Evolutionary conservation across 2,113 vertebrate genomes (phyloP).

Genomic region (Corythaeola cristata): DNA sequence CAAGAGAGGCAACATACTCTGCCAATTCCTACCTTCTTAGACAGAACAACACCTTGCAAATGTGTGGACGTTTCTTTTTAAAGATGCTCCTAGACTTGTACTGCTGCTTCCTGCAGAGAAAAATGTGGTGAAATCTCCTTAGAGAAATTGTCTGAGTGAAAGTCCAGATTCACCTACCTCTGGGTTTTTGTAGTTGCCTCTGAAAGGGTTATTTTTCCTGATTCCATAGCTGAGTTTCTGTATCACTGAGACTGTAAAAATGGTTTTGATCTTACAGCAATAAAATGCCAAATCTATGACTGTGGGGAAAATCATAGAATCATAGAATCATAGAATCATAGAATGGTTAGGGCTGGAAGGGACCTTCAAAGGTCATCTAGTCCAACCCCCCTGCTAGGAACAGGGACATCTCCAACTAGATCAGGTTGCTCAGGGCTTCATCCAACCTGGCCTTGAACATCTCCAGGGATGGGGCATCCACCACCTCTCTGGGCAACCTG

Average conservation of each 20-base stretch:
- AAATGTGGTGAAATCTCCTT: not conserved
- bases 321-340: no score
- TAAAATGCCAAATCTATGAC: not conserved
- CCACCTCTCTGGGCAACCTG: no score
- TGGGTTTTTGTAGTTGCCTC: not conserved
- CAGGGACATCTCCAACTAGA: no score
- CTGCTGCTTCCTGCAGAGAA: not conserved
- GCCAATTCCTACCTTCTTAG: not conserved
- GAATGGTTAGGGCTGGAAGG: no score
- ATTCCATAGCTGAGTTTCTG: not conserved
- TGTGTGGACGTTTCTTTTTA: not conserved
- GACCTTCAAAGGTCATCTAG: no score
- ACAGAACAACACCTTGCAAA: not conserved
- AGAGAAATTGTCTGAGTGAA: not conserved
- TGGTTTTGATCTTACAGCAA: not conserved
- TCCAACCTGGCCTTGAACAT: no score
- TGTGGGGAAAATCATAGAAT: no score
- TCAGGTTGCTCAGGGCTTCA: no score
- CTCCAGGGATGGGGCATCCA: no score
- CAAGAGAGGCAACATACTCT: not conserved
- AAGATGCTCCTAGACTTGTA: not conserved
- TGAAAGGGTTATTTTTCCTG: not conserved
- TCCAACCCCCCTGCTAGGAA: no score
- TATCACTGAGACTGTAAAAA: not conserved
- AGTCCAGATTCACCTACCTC: not conserved